Conservation (phyloP, 2,113 vertebrate species). For the Tupaia chinensis region DNA sequence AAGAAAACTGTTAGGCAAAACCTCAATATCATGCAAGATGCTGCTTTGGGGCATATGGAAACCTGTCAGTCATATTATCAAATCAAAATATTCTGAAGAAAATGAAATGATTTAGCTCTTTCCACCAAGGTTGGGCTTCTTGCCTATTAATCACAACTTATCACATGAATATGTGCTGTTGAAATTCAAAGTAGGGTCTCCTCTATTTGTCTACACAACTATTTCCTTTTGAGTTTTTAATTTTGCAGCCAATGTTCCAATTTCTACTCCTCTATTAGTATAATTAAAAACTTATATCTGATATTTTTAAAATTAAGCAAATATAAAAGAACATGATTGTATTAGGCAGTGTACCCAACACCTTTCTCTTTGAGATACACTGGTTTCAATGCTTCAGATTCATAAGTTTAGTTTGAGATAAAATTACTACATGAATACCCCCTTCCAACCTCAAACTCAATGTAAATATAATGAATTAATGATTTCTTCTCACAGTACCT, state of each 20-base stretch:
- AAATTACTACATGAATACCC: not conserved
- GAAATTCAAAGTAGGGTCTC: not conserved
- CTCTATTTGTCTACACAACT: not conserved
- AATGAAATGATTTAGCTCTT: not conserved
- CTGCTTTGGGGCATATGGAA: not conserved
- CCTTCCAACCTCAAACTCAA: not conserved
- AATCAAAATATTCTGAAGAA: slow-evolving; percentile 59
- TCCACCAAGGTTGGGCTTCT: not conserved
- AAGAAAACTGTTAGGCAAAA: slow-evolving; percentile 47
- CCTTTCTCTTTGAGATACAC: not conserved
- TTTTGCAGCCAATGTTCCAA: slow-evolving; percentile 42
- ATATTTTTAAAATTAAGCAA: not conserved
- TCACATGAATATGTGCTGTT: not conserved
- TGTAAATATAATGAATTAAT: not conserved
- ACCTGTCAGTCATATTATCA: slow-evolving; percentile 32
- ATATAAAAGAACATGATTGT: not conserved
- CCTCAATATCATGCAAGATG: slow-evolving; percentile 38
- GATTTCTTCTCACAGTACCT: not conserved
- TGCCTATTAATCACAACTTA: not conserved
- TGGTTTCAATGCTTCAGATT: not conserved
- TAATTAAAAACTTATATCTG: not conserved
- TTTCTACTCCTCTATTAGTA: not conserved
- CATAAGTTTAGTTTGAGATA: not conserved
- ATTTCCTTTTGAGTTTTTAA: slow-evolving; percentile 36
- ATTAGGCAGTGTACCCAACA: not conserved